Percentiles rank a stretch among this genome's conserved stretches.
phyloP scores from a whole-genome alignment of 2,888 invertebrate genomes.

The Tetheella fluctuosa region DNA sequence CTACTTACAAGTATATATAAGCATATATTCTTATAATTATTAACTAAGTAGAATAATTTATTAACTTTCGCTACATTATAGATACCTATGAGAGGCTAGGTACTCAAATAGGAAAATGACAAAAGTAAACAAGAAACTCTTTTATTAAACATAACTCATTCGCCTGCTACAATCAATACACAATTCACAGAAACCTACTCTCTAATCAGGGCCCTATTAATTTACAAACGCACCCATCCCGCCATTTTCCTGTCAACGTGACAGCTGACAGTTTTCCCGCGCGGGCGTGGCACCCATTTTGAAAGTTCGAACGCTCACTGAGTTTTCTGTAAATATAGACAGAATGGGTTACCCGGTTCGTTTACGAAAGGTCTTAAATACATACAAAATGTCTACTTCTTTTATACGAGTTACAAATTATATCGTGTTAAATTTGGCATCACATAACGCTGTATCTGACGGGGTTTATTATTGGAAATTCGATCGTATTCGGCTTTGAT shows the following conservation, averaged over 20 bases:
- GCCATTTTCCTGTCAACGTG: slow-evolving; percentile 31
- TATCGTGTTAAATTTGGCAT: slow-evolving; percentile 16
- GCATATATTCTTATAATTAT: too few species aligned
- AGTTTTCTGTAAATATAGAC: slow-evolving; percentile 39
- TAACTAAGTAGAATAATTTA: too few species aligned
- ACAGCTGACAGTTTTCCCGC: slow-evolving; percentile 71
- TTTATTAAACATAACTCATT: background rate
- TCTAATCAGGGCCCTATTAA: slow-evolving; percentile 21
- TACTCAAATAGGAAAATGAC: background rate
- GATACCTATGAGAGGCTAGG: too few species aligned
- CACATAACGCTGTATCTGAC: slow-evolving; percentile 17
- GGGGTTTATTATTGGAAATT: slow-evolving; percentile 16
- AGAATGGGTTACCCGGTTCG: slow-evolving; percentile 22
- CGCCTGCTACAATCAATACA: background rate
- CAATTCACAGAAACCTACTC: slow-evolving; percentile 10
- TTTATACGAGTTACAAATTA: slow-evolving; percentile 31
- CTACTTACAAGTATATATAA: too few species aligned
- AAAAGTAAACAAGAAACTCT: background rate
- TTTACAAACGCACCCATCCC: slow-evolving; percentile 20
- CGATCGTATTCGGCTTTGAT: background rate
- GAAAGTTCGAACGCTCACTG: slow-evolving; percentile 36
- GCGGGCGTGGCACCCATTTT: slow-evolving; percentile 40
- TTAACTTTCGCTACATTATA: too few species aligned
- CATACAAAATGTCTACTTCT: slow-evolving; percentile 28
- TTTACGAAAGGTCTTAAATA: slow-evolving; percentile 30